Evolutionary conservation across 2,888 invertebrate genomes (phyloP).

Genomic region (Sesamia inferens): DNA sequence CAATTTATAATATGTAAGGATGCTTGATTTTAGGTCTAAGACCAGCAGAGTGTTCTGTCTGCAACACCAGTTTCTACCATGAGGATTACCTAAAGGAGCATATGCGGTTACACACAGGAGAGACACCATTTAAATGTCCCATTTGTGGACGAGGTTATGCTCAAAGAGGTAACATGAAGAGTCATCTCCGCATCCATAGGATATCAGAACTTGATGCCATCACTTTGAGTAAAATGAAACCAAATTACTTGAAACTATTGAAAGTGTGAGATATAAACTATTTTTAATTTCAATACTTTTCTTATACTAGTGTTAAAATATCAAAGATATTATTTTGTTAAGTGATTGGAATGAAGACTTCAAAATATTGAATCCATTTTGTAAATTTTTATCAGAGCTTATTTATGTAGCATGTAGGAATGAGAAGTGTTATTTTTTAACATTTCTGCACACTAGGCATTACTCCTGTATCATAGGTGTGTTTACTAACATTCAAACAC

Average conservation of each 20-base stretch:
- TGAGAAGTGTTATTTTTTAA: not conserved
- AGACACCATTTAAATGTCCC: constrained; percentile 87
- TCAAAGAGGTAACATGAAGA: constrained; percentile 87
- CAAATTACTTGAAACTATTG: constrained; percentile 82
- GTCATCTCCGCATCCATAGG: constrained; percentile 84
- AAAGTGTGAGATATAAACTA: constrained; percentile 66
- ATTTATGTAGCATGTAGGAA: not conserved
- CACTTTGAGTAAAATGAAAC: constrained; percentile 81
- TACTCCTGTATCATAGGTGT: too few species aligned
- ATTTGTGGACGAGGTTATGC: constrained; percentile 86
- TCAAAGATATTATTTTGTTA: constrained; percentile 42
- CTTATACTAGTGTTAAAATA: constrained; percentile 12
- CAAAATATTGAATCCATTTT: constrained; percentile 16
- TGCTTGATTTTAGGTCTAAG: constrained; percentile 79
- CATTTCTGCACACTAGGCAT: too few species aligned
- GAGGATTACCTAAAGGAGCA: constrained; percentile 86
- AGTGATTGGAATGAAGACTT: not conserved
- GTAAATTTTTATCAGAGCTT: constrained; percentile 31
- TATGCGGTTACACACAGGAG: constrained; percentile 87
- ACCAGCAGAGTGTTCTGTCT: constrained; percentile 83
- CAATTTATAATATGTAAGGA: not conserved
- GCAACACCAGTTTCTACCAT: constrained; percentile 83
- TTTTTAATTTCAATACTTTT: constrained; percentile 7
- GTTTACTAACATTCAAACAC: too few species aligned
- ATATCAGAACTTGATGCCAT: constrained; percentile 80